Conservation (phyloP, 2,888 invertebrate species). For the Sesia bembeciformis region DNA sequence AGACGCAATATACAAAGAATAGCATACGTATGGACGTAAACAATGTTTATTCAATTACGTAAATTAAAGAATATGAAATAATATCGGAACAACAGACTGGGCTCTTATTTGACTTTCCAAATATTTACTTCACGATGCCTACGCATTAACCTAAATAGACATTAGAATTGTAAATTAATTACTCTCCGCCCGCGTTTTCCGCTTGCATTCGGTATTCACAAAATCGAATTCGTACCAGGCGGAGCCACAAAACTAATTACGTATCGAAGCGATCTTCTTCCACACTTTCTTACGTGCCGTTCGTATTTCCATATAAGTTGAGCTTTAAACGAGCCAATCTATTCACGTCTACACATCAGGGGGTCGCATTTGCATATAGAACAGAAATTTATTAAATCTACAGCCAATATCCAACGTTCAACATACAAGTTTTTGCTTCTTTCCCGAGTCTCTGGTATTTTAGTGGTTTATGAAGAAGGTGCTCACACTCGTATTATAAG, state of each 20-base stretch:
- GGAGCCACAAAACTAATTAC: slow-evolving; percentile 70
- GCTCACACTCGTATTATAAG: too few relatives aligned
- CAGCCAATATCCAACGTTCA: slow-evolving; percentile 71
- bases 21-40: too few relatives aligned
- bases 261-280: slow-evolving; percentile 69
- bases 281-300: slow-evolving; percentile 73
- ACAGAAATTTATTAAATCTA: slow-evolving; percentile 75
- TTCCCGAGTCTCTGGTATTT: slow-evolving; percentile 43
- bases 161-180: slow-evolving; percentile 58
- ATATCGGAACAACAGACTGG: neutral
- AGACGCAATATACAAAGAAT: too few relatives aligned
- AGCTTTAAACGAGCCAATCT: slow-evolving; percentile 75
- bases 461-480: neutral
- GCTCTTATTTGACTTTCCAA: slow-evolving; percentile 32
- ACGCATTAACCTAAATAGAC: slow-evolving; percentile 29
- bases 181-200: slow-evolving; percentile 35
- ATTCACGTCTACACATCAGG: slow-evolving; percentile 75
- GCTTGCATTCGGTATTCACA: slow-evolving; percentile 40
- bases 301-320: slow-evolving; percentile 74
- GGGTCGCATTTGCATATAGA: slow-evolving; percentile 74
- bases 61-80: neutral
- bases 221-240: slow-evolving; percentile 49
- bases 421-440: slow-evolving; percentile 67
- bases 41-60: neutral
- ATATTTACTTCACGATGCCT: slow-evolving; percentile 24